These are phyloP conservation scores for Bombyx huttoni DNA, from an alignment of 2,888 invertebrate genomes.

Conservation along the genomic window DNA sequence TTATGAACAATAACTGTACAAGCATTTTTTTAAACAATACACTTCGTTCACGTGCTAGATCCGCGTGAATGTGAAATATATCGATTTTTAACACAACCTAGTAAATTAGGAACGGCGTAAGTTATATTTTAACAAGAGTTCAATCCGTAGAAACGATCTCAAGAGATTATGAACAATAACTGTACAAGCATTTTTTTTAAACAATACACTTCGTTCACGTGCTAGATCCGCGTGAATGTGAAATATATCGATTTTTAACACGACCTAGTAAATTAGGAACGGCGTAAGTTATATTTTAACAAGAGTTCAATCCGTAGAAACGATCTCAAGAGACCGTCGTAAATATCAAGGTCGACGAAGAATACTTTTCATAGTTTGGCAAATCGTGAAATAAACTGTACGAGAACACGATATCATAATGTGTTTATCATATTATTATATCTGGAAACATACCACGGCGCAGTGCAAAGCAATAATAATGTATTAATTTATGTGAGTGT, in stretches of 20 bases:
- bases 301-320: conserved; percentile 23
- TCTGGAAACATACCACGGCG: conserved; percentile 19
- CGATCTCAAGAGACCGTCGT: conserved; percentile 37
- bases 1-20: not conserved
- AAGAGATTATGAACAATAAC: conserved; percentile 15
- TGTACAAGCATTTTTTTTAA: not conserved
- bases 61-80: not conserved
- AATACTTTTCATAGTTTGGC: conserved; percentile 31
- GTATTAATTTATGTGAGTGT: conserved; percentile 17
- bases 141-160: conserved; percentile 26
- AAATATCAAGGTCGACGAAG: conserved; percentile 45
- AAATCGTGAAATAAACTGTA: conserved; percentile 23
- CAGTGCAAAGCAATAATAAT: conserved; percentile 10
- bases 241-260: not conserved
- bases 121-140: conserved; percentile 11
- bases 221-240: not conserved
- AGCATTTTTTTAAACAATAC: not conserved
- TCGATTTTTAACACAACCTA: not conserved
- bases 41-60: not conserved
- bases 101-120: not conserved
- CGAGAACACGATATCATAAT: conserved; percentile 23
- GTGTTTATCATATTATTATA: conserved; percentile 19
- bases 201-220: not conserved
- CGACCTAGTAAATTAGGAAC: not conserved
- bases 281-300: not conserved